Conservation (phyloP, 2,113 vertebrate species). For the Bambusicola thoracicus region DNA sequence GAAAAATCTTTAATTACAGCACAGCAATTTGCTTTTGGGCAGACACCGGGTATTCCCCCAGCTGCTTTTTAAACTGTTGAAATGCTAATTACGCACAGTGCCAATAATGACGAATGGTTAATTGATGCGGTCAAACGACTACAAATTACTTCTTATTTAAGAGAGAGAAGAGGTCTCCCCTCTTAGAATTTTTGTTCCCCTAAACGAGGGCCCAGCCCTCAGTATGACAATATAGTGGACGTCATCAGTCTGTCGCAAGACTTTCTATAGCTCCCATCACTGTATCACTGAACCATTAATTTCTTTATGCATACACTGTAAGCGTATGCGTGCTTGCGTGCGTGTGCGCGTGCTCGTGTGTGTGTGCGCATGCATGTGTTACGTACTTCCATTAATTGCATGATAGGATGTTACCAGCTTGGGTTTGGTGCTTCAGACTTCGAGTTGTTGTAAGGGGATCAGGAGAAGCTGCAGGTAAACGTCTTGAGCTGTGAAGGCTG, state of each 20-base stretch:
- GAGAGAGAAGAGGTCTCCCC: conserved; percentile 11
- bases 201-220: conserved; percentile 43
- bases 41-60: conserved; percentile 64
- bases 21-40: conserved; percentile 49
- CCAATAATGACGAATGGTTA: conserved; percentile 26
- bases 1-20: conserved; percentile 42
- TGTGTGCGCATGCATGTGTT: conserved; percentile 67
- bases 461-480: neutral
- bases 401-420: conserved; percentile 57
- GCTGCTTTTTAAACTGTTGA: conserved; percentile 51
- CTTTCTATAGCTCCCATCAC: conserved; percentile 54
- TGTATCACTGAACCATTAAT: conserved; percentile 67
- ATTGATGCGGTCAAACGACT: conserved; percentile 24
- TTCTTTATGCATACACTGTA: conserved; percentile 66
- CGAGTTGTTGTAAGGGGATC: neutral
- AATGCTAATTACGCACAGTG: conserved; percentile 56
- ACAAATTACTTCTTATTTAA: neutral
- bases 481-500: conserved; percentile 27
- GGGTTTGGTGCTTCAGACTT: conserved; percentile 53
- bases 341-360: neutral
- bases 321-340: neutral
- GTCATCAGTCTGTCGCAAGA: conserved; percentile 52
- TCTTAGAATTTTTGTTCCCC: conserved; percentile 25
- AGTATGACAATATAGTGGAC: neutral
- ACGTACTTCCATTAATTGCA: conserved; percentile 54